Base-by-base conservation (phyloP, 2,888 invertebrate species). In the Apeira syringaria region DNA sequence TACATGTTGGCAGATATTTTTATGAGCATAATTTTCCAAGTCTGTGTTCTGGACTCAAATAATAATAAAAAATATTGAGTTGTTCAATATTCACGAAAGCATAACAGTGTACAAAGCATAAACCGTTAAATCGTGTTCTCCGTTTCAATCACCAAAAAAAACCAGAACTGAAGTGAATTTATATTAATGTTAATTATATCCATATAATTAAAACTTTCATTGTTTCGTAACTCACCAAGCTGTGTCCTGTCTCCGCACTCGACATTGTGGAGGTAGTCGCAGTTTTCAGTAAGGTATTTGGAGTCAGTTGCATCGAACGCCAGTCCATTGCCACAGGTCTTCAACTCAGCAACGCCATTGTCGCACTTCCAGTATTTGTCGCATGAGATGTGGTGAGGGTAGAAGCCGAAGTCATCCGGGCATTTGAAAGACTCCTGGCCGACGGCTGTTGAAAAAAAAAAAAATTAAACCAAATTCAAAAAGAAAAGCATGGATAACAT, bases 341-440 rank as follows among this genome's bases (percentile, higher is more conserved):
- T 97, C 60, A 97, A 90, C 69, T 97, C 97, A 44, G 97, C 94
- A 5, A 86, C 94, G 59, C 95, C 96, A 68, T 96, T 96, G 83
- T 97, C 97, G 75, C 98, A 98, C 85, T 97, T 97, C 96, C 96
- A 98, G 89, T 98, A 98, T 85, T 97, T 97, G 91, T 98, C 98
- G 81, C 98, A 98, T 33, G 96, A 96, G 48, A 91, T 76, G 74
- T 94, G 94, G 85, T 98, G 97, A 43, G 97, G 97, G 89, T 97
- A 98, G 92, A 97, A 98, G 18, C 97, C 98, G 77, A 96, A 97
- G 80, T 97, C 97, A 74, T 97, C 97, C 18, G 97, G 97, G 73
- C 98, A 98, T 91, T 97, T 96, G 92, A 97, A 98, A 72, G 91
- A 92, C 59, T 96, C 96, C 84, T 96, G 96, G 61, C 92, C 95